Base-by-base conservation (phyloP, 2,113 vertebrate genomes). In the Lipotes vexillifer region DNA sequence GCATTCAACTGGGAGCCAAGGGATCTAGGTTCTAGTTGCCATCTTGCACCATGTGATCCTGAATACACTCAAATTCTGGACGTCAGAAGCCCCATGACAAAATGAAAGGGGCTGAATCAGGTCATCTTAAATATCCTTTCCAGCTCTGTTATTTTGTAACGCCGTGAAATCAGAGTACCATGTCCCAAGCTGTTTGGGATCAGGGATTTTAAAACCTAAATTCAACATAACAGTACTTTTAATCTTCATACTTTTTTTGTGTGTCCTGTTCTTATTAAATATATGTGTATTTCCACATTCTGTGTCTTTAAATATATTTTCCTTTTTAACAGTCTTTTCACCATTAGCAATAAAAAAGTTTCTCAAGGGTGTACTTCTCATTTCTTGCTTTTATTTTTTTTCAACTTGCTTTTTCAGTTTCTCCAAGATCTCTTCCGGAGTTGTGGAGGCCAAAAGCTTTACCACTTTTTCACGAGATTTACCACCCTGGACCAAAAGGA, bases 391-490 rank as follows among this genome's bases (percentile, higher is more conserved):
- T 94, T 97, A 98, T 86, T 82, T 93, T n/a, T 94, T 98, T 90
- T 93, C 97, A 63, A 99, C 99, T 98, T 99, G 99, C 95, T 94
- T 98, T 97, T 98, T 99, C 94, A 99, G 98, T 96, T 98, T 99
- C 96, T 99, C 98, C 96, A 99, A 97, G 96, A 99, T 98, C 59
- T 99, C 99, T 81, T 99, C 99, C 38, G 99, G 98, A 80, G 98
- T 99, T 25, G 99, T 92, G 0, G 98, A 96, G 14, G 98, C 98
- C 94, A 99, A 98, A 97, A 99, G 98, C 97, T 99, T 99, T 96
- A 99, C 98, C 49, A 99, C 95, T 97, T 99, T 99, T 94, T 99
- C 99, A 97, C 99, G 99, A 69, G 99, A 99, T 98, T 99, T 99
- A 97, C 98, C 99, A 75, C 99, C 99, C 99, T 99, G 96, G 85